Conservation (phyloP, 2,113 vertebrate genomes). For the Microtus montanus region DNA sequence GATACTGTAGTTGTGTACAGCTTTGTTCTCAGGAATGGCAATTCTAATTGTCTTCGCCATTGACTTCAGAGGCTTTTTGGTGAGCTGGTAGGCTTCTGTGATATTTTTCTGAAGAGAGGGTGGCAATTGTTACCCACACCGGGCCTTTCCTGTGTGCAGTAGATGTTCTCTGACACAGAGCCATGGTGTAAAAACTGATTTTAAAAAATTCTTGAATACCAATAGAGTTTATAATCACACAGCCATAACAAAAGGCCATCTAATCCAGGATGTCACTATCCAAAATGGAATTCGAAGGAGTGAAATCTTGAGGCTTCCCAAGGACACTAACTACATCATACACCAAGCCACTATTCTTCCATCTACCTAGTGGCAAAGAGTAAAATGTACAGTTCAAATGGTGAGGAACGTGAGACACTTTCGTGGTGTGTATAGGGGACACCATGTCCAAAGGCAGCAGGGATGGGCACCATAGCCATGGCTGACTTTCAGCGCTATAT, state of each 20-base stretch:
- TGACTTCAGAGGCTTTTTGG: constrained; percentile 60
- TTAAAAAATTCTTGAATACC: neutral
- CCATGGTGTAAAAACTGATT: rapidly evolving
- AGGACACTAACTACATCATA: neutral
- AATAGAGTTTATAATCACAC: neutral
- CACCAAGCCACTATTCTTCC: neutral
- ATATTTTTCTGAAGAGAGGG: constrained; percentile 85
- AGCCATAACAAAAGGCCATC: neutral
- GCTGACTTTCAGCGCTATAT: neutral
- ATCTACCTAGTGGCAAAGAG: neutral
- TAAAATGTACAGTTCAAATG: neutral
- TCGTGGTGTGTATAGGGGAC: too few species aligned
- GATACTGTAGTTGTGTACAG: constrained; percentile 86
- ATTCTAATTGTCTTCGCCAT: constrained; percentile 66
- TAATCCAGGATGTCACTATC: neutral
- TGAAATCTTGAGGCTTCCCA: neutral
- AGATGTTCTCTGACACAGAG: neutral
- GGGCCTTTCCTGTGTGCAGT: rapidly evolving
- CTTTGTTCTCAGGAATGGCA: constrained; percentile 29
- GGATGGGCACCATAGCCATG: rapidly evolving
- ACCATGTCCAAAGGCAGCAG: neutral
- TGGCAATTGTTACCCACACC: rapidly evolving
- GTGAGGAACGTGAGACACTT: neutral
- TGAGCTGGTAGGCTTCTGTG: constrained; percentile 59
- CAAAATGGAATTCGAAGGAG: too few species aligned